Percentiles rank a stretch among this genome's conserved stretches.
phyloP scores from a whole-genome alignment of 1,140 invertebrate species.

The Sinonovacula constricta region DNA sequence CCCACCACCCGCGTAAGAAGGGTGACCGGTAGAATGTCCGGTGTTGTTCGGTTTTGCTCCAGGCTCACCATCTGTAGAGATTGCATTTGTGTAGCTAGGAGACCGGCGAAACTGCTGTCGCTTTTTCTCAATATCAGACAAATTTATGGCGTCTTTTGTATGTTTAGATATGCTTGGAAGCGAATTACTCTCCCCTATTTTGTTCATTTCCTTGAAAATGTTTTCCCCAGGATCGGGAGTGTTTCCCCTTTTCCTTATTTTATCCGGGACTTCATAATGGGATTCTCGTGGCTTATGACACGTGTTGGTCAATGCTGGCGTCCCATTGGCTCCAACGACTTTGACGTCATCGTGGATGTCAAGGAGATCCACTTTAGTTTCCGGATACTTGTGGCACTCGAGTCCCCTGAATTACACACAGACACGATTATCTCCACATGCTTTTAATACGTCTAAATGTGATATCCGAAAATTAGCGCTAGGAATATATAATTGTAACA shows the following conservation, averaged over 20 bases:
- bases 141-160: constrained; percentile 7
- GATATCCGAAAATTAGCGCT: too few relatives aligned
- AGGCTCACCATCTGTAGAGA: constrained; percentile 33
- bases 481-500: too few relatives aligned
- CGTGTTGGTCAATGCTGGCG: neutral
- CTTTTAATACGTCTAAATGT: too few relatives aligned
- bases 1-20: neutral
- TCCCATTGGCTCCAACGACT: constrained; percentile 20
- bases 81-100: constrained; percentile 54
- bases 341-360: constrained; percentile 24
- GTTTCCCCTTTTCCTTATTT: neutral
- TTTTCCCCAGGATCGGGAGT: neutral
- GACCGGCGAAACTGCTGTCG: constrained; percentile 48
- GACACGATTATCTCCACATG: too few relatives aligned
- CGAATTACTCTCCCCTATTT: neutral
- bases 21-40: too few relatives aligned
- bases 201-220: neutral
- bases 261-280: constrained; percentile 22
- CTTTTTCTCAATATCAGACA: constrained; percentile 44
- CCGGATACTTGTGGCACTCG: too few relatives aligned
- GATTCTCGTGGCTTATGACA: neutral
- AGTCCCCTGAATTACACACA: too few relatives aligned
- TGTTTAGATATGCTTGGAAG: neutral
- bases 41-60: neutral
- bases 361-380: too few relatives aligned